A percentile compares a stretch with the other conserved stretches of the same genome.
phyloP scores from a whole-genome alignment of 2,797 vertebrate genomes.

The Cyclopterus lumpus region DNA sequence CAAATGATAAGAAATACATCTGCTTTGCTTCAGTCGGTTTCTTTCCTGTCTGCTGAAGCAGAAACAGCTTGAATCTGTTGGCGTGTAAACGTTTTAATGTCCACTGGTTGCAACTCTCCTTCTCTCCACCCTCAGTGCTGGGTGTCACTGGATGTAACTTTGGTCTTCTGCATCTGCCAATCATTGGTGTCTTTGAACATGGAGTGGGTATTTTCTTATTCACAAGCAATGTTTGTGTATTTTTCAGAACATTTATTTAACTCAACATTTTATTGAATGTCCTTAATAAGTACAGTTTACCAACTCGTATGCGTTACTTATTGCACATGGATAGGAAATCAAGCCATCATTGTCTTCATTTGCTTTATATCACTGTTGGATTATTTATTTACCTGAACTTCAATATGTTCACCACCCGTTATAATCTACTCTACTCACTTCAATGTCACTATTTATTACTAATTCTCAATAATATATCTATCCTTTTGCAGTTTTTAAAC shows the following conservation, averaged over 20 bases:
- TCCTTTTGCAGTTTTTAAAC: background rate
- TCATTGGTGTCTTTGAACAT: conserved; percentile 11
- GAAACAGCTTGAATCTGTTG: background rate
- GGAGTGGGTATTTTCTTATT: conserved; percentile 13
- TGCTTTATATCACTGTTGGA: background rate
- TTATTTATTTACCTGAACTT: background rate
- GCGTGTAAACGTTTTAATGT: background rate
- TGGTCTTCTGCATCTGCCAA: background rate
- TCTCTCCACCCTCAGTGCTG: conserved; percentile 19
- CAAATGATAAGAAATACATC: conserved; percentile 13
- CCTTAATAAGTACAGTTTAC: background rate
- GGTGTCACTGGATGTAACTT: background rate
- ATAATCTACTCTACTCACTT: background rate
- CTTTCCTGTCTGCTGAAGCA: conserved; percentile 6
- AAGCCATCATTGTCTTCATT: background rate
- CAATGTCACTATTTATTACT: background rate
- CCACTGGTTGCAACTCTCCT: conserved; percentile 60
- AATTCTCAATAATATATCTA: background rate
- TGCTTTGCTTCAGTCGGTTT: background rate
- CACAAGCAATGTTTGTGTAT: background rate
- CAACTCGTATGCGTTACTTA: background rate
- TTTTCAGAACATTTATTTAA: background rate
- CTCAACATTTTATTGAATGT: background rate
- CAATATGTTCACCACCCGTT: background rate
- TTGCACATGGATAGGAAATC: background rate